Conservation (phyloP, 2,888 invertebrate species). For the Blastobasis lacticolella region DNA sequence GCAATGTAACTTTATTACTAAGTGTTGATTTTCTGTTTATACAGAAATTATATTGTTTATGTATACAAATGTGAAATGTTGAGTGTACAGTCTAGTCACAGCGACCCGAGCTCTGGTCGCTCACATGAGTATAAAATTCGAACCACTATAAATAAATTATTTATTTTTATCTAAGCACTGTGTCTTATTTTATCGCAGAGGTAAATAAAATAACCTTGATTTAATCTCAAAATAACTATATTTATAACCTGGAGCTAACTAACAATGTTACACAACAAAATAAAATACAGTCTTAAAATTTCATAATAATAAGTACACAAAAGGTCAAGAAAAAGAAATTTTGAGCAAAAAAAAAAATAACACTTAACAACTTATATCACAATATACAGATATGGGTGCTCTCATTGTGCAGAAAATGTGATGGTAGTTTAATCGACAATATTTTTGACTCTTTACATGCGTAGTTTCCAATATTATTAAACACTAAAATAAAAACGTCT, state of each 20-base stretch:
- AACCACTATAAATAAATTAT: constrained; percentile 65
- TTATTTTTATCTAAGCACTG: constrained; percentile 61
- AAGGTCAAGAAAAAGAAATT: constrained; percentile 48
- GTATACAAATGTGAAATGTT: constrained; percentile 62
- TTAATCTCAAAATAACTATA: constrained; percentile 68
- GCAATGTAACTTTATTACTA: constrained; percentile 64
- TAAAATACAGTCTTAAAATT: constrained; percentile 73
- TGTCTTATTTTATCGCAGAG: constrained; percentile 28
- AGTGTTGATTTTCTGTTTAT: constrained; percentile 70
- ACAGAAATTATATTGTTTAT: constrained; percentile 64
- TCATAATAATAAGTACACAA: constrained; percentile 70
- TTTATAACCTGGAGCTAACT: constrained; percentile 66
- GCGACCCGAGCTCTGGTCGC: constrained; percentile 66
- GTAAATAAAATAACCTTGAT: constrained; percentile 21
- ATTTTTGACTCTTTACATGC: constrained; percentile 1
- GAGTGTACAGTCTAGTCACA: constrained; percentile 73
- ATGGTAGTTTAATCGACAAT: constrained; percentile 2
- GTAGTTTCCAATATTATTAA: no score
- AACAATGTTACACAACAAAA: constrained; percentile 70
- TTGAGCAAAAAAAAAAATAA: constrained; percentile 55
- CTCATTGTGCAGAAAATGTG: constrained; percentile 28
- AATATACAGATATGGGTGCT: constrained; percentile 45
- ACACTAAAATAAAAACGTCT: constrained; percentile 13
- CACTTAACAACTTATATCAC: constrained; percentile 60
- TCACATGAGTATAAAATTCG: constrained; percentile 50